Evolutionary conservation across 2,797 vertebrate genomes (phyloP), one percentile per base, ranked within the genome.

Genomic region (Sylvilagus floridanus): DNA sequence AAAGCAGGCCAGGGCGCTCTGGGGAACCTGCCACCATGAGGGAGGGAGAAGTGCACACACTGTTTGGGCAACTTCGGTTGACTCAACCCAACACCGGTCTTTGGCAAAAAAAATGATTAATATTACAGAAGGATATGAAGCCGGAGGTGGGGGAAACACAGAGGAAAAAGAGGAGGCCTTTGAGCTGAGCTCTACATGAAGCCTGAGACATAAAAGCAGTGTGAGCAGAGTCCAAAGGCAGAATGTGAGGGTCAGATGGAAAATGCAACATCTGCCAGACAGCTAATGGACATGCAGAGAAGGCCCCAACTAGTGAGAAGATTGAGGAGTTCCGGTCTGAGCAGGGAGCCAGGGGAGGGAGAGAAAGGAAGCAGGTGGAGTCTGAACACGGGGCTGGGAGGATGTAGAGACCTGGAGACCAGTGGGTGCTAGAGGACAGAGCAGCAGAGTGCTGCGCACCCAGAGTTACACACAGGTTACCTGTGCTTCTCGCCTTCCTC

Each of bases 401-500:
- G 47, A 2, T 0, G 1, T 2, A 12, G 42, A 22, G 68, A 47
- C 63, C 12, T 1, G 13, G 75, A 28, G 32, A 54, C 26, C 2
- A 6, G 3, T 13, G 47, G 35, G 21, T 2, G 9, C 4, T 9
- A 60, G 62, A 9, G 78, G 5, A 13, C 37, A 26, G 1, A 7
- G 24, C 37, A 4, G 52, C 71, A 11, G 69, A 60, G 35, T 4
- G 9, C 9, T 1, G 87, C 0, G 0, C 1, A 21, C 12, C 3
- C 57, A 42, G 68, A 19, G 1, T 13, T 4, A 30, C 2, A 0
- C 1, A 13, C 0, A 4, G 71, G 10, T 91, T 96, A 99, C 99
- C 98, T 99, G 98, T 99, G 99, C 91, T 96, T 99, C 91, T 97
- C 1, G 32, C 98, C 98, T 83, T 98, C 98, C 14, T 98, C 98